Conservation (phyloP, 2,888 invertebrate species). For the Dendrolimus pini region DNA sequence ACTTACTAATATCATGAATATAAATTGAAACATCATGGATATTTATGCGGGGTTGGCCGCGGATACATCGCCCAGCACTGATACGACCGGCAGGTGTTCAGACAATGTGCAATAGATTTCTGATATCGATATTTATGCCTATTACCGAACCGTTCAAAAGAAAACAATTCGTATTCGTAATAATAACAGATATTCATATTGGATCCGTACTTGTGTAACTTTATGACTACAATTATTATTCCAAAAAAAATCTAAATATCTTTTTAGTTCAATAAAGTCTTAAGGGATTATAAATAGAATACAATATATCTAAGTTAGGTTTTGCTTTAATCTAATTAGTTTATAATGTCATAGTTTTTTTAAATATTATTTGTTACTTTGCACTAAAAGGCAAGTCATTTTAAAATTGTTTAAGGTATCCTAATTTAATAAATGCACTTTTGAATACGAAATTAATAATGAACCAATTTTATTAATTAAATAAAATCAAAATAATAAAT, state of each 20-base stretch:
- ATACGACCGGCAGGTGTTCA: slow-evolving; percentile 63
- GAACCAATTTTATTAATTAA: slow-evolving; percentile 20
- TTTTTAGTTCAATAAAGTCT: no score
- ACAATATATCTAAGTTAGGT: no score
- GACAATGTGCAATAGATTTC: slow-evolving; percentile 68
- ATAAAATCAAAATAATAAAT: slow-evolving; percentile 11
- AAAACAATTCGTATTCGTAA: slow-evolving; percentile 28
- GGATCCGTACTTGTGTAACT: slow-evolving; percentile 13
- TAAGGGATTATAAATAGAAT: no score
- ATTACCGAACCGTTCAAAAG: slow-evolving; percentile 57
- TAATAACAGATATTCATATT: slow-evolving; percentile 11
- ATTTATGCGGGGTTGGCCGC: slow-evolving; percentile 63
- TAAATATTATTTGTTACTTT: no score
- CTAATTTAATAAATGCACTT: no score
- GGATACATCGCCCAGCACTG: slow-evolving; percentile 57
- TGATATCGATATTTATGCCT: slow-evolving; percentile 70
- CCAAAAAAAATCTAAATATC: no score
- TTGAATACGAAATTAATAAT: no score
- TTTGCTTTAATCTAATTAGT: no score
- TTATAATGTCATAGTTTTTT: no score
- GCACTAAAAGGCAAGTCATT: no score
- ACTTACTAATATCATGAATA: slow-evolving; percentile 75
- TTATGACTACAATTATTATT: background rate
- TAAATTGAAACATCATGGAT: slow-evolving; percentile 73
- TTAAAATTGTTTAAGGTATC: no score